phyloP scores from a whole-genome alignment of 2,113 vertebrate species.

The Neotragus pygmaeus region DNA sequence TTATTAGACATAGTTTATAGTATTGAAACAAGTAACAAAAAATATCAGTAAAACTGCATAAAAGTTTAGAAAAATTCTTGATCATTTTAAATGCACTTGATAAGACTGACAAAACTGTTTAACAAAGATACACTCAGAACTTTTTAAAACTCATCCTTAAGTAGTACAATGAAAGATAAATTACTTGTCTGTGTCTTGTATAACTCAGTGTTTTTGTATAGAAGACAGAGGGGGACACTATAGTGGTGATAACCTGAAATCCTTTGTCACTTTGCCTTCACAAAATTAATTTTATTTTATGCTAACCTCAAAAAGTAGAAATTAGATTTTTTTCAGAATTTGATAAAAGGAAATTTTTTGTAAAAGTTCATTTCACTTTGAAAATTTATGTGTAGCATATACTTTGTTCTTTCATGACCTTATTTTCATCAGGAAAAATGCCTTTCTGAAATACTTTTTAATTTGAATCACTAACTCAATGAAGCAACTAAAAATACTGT shows the following conservation, averaged over 20 bases:
- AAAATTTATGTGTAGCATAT: not conserved
- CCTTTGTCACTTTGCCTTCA: constrained; percentile 1
- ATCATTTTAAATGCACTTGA: not conserved
- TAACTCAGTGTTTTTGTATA: not conserved
- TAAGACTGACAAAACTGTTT: not conserved
- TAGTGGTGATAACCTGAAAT: not conserved
- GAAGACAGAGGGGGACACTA: not conserved
- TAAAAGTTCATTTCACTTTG: not conserved
- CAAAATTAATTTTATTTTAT: constrained; percentile 26
- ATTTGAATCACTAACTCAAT: not conserved
- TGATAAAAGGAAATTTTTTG: not conserved
- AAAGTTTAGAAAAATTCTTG: constrained; percentile 12
- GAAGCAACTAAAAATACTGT: not conserved
- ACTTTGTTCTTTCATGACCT: not conserved
- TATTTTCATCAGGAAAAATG: not conserved
- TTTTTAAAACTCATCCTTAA: not conserved
- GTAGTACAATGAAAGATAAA: not conserved
- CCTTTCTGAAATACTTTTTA: not conserved
- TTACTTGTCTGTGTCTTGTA: not conserved
- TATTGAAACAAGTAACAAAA: constrained; percentile 5
- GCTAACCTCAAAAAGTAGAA: not conserved
- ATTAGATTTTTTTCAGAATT: constrained; percentile 7
- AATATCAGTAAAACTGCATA: not conserved
- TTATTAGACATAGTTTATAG: not conserved
- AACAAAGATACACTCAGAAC: not conserved